Percentiles rank a stretch among this genome's conserved stretches.
Conservation (phyloP, 2,797 vertebrate species). For the Phrynocephalus vlangalii region DNA sequence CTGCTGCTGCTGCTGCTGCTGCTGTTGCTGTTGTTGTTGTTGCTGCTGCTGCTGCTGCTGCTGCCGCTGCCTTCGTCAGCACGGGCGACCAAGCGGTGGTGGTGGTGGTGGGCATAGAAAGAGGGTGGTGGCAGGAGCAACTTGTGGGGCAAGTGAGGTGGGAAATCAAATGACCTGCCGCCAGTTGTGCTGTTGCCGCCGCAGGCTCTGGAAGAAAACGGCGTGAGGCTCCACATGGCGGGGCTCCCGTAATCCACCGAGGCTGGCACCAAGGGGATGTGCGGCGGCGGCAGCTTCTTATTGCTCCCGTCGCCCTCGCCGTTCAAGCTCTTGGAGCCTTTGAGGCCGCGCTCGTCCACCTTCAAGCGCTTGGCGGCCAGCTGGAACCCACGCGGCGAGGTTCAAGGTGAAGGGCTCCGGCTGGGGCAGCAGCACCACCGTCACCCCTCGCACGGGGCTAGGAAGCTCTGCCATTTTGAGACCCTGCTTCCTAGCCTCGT, state of each 20-base stretch:
- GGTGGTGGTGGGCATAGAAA: constrained; percentile 59
- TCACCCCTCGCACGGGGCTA: constrained; percentile 78
- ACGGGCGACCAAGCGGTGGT: constrained; percentile 1
- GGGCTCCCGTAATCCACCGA: constrained; percentile 80
- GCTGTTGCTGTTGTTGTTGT: not conserved
- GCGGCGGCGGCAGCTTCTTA: constrained; percentile 70
- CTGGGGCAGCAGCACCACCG: constrained; percentile 69
- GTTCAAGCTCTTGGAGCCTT: constrained; percentile 86
- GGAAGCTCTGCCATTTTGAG: constrained; percentile 95
- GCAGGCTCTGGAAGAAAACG: constrained; percentile 71
- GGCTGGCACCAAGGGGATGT: constrained; percentile 56
- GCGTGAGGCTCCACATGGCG: constrained; percentile 82
- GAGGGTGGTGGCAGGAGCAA: constrained; percentile 83
- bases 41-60: constrained; percentile 63
- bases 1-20: constrained; percentile 62
- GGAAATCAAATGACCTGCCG: constrained; percentile 53
- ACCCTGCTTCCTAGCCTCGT: constrained; percentile 90
- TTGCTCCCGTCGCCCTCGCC: constrained; percentile 82
- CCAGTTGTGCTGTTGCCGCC: constrained; percentile 55
- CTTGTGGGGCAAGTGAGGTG: constrained; percentile 76
- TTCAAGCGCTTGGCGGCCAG: constrained; percentile 88
- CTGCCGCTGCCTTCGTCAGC: constrained; percentile 37
- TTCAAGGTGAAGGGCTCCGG: constrained; percentile 62
- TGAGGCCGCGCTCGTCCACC: constrained; percentile 84
- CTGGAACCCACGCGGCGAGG: constrained; percentile 71